A percentile compares a stretch with the other conserved stretches of the same genome.
phyloP scores from a whole-genome alignment of 2,797 vertebrate species.

The Antennarius maculatus region DNA sequence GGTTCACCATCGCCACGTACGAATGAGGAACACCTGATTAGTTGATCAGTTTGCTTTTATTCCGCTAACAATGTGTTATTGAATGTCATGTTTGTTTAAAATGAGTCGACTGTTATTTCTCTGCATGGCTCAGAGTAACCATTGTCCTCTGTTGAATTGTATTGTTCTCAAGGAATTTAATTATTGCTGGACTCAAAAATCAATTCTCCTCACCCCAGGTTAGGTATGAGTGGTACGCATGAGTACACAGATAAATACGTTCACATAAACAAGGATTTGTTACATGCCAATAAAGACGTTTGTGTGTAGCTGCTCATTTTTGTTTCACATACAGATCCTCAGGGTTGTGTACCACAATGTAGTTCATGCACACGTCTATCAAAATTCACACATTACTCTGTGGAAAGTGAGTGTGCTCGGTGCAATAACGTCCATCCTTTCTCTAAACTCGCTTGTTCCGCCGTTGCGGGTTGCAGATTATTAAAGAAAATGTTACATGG shows the following conservation, averaged over 20 bases:
- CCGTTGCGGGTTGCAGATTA: no score
- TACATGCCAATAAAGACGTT: no score
- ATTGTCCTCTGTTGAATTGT: slow-evolving; percentile 46
- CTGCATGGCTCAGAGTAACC: slow-evolving; percentile 1
- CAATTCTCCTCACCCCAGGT: slow-evolving; percentile 59
- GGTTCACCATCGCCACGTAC: no score
- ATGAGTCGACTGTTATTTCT: slow-evolving; percentile 53
- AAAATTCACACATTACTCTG: no score
- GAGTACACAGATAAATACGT: background rate
- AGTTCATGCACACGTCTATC: no score
- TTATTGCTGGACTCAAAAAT: slow-evolving; percentile 71
- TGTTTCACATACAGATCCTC: no score
- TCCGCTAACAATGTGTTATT: slow-evolving; percentile 52
- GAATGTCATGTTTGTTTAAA: slow-evolving; percentile 46
- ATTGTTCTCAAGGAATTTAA: slow-evolving; percentile 64
- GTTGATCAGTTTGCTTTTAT: slow-evolving; percentile 47
- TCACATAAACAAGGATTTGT: background rate
- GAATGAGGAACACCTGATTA: slow-evolving; percentile 53
- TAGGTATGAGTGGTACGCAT: slow-evolving; percentile 21
- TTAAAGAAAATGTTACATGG: no score
- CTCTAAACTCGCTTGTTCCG: no score
- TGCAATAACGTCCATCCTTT: no score
- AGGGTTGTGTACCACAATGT: no score
- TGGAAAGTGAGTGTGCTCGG: no score
- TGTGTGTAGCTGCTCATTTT: no score